phyloP scores from a whole-genome alignment of 2,113 vertebrate genomes.

The Corydoras sp. region DNA sequence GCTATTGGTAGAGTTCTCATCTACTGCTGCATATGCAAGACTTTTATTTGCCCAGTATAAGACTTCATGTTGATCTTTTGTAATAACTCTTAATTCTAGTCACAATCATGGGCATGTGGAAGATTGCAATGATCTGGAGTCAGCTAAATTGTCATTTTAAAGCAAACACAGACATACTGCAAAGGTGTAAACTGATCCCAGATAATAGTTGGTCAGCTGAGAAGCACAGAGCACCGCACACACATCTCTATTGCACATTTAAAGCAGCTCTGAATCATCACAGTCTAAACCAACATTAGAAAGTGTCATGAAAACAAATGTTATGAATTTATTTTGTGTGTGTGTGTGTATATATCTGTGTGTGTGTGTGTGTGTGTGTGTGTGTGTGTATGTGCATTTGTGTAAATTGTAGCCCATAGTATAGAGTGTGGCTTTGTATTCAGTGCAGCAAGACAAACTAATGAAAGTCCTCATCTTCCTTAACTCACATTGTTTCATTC shows the following conservation, averaged over 20 bases:
- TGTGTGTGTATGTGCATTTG: slow-evolving; percentile 41
- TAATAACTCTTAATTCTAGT: too few species aligned
- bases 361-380: slow-evolving; percentile 38
- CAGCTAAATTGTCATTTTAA: not conserved
- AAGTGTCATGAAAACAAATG: not conserved
- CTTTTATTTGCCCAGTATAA: too few species aligned
- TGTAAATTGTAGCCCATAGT: slow-evolving; percentile 51
- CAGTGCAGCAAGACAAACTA: slow-evolving; percentile 41
- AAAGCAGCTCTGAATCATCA: not conserved
- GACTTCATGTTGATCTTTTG: too few species aligned
- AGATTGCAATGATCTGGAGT: too few species aligned
- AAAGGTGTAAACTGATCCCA: not conserved
- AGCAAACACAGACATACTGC: not conserved
- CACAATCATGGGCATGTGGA: too few species aligned
- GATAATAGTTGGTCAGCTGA: not conserved
- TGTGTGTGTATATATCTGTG: slow-evolving; percentile 12
- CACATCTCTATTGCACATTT: not conserved
- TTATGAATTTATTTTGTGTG: slow-evolving; percentile 9
- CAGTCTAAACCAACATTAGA: slow-evolving; percentile 1
- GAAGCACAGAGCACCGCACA: not conserved
- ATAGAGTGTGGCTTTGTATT: slow-evolving; percentile 40
- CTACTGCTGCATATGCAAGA: too few species aligned
- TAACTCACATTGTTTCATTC: slow-evolving; percentile 15
- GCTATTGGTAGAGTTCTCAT: too few species aligned
- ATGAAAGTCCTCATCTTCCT: slow-evolving; percentile 9